Evolutionary conservation across 1,140 invertebrate genomes (phyloP), one percentile per base, ranked within the genome.

Genomic region (Drosophila funebris): DNA sequence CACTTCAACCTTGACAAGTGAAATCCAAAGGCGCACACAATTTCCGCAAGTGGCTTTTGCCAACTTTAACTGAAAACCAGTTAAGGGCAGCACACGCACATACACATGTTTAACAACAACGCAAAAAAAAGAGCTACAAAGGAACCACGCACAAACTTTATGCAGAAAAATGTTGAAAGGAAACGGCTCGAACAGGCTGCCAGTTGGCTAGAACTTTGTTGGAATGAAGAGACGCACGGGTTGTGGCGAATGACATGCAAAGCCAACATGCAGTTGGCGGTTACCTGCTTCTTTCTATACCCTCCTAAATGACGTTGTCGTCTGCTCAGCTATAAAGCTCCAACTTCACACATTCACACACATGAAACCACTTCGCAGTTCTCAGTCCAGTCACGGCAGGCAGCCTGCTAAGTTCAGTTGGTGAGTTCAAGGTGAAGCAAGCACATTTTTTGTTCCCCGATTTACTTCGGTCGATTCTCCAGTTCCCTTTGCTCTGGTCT

Each of bases 31-130:
- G 82, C 62, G 71, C 66, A 50, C 80, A 84, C 80, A 85, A 85
- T 85, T 85, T 85, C 82, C 82, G 82, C 81, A 78, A 87, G 82
- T 85, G 82, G 81, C 78, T 85, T 84, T 87, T 85, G 63, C 82
- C 66, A 87, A 85, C 82, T 85, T 85, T 77, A 87, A 82, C 74
- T 78, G 78, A 85, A 87, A 85, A 85, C 81, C 81, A 78, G 81
- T 85, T 85, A 85, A 81, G 61, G 74, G 61, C 76, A 46, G 16
- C 36, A 50, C 27, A 36, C 18, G 61, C 64, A 78, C 18, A 46
- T 11, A 46, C 43, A 54, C 41, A 63, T 22, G 39, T 37, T 24
- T 29, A 44, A 29, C 36, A 41, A 18, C 31, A 36, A n/a, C 44
- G 22, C 4, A 56, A 24, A 61, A 27, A 41, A 52, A 72, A 57